phyloP scores from a whole-genome alignment of 2,888 invertebrate genomes.

The Spisula subtruncata region DNA sequence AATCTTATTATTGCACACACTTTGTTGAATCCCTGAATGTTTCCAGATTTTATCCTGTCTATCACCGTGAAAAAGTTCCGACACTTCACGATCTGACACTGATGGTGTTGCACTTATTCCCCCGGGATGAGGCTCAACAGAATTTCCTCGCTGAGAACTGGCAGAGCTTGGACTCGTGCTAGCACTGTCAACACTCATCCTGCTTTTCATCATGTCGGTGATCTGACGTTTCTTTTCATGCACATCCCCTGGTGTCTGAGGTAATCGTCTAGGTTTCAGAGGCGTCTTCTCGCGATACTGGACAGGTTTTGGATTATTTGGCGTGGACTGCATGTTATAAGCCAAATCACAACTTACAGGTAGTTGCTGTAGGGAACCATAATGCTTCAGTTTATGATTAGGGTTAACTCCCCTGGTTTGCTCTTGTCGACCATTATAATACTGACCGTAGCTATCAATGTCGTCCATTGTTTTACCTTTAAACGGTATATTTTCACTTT shows the following conservation, averaged over 20 bases:
- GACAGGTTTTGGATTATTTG: slow-evolving; percentile 35
- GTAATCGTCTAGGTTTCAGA: slow-evolving; percentile 75
- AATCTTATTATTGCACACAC: slow-evolving; percentile 43
- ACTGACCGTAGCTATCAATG: slow-evolving; percentile 32
- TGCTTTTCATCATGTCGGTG: slow-evolving; percentile 78
- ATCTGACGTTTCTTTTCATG: slow-evolving; percentile 80
- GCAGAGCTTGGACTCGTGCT: slow-evolving; percentile 69
- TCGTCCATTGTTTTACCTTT: slow-evolving; percentile 59
- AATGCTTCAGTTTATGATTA: slow-evolving; percentile 56
- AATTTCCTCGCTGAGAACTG: slow-evolving; percentile 60
- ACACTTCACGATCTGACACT: slow-evolving; percentile 77
- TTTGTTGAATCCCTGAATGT: slow-evolving; percentile 28
- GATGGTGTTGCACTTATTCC: slow-evolving; percentile 71
- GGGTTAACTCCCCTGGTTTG: slow-evolving; percentile 3
- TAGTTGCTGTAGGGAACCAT: slow-evolving; percentile 67
- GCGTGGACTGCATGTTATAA: slow-evolving; percentile 32
- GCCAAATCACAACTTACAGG: slow-evolving; percentile 48
- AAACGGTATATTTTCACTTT: slow-evolving; percentile 62
- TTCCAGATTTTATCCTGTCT: slow-evolving; percentile 37
- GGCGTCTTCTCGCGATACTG: slow-evolving; percentile 60
- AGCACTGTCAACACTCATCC: slow-evolving; percentile 73
- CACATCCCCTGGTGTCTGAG: slow-evolving; percentile 77
- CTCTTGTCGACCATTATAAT: slow-evolving; percentile 7
- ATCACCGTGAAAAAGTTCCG: slow-evolving; percentile 59
- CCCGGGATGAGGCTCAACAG: slow-evolving; percentile 46